phyloP scores from a whole-genome alignment of 1,140 invertebrate genomes.

The Trichoplusia ni region DNA sequence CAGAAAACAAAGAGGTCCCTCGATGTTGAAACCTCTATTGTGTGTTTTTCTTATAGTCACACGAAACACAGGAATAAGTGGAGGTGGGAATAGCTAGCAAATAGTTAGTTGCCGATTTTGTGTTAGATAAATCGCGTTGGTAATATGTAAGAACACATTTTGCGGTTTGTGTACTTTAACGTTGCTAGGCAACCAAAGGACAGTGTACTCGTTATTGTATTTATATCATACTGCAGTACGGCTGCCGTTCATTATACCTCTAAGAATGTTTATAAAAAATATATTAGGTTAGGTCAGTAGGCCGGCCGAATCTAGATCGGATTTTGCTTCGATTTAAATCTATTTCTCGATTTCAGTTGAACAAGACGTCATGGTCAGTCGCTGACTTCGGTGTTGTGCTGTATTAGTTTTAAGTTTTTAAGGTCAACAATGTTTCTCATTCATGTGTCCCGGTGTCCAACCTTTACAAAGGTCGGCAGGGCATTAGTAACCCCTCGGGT shows the following conservation, averaged over 20 bases:
- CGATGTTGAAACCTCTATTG: conserved; percentile 6
- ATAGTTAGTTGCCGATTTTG: neutral
- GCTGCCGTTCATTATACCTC: neutral
- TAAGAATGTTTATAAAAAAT: neutral
- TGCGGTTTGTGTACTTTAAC: conserved; percentile 27
- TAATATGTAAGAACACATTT: neutral
- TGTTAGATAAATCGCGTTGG: neutral
- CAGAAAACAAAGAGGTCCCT: neutral
- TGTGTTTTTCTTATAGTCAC: neutral
- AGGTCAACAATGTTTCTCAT: neutral
- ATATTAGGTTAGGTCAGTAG: neutral
- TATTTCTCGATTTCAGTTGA: neutral
- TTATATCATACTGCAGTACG: conserved; percentile 18
- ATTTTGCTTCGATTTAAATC: neutral
- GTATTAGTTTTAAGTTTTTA: neutral
- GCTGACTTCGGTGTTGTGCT: neutral
- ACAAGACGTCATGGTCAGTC: too few relatives aligned
- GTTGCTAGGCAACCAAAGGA: conserved; percentile 29
- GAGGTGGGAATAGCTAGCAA: neutral
- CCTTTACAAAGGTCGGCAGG: conserved; percentile 8
- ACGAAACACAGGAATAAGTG: neutral
- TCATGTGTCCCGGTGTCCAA: neutral
- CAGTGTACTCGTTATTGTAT: conserved; percentile 15
- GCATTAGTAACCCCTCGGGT: neutral
- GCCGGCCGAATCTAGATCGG: neutral